Percentiles rank a stretch among this genome's conserved stretches.
These are phyloP conservation scores for Chaetodon trifasciatus DNA, from an alignment of 2,797 vertebrate species.

Conservation along the genomic window DNA sequence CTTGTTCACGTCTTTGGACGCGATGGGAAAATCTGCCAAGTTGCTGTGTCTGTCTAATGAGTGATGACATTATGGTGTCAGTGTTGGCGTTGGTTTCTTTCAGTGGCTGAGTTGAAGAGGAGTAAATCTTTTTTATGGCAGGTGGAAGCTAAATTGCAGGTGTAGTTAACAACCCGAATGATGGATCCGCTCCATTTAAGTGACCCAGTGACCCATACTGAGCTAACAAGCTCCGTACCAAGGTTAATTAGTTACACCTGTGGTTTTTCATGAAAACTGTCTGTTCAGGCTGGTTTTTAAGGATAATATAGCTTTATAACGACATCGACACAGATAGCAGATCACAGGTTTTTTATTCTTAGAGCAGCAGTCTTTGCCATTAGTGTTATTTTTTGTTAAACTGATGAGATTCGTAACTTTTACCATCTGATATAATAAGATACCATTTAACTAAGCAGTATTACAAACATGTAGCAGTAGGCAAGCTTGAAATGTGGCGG, in stretches of 20 bases:
- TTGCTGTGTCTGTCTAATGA: constrained; percentile 1
- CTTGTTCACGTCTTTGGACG: constrained; percentile 61
- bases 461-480: neutral
- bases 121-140: neutral
- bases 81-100: neutral
- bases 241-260: neutral
- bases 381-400: neutral
- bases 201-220: neutral
- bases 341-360: neutral
- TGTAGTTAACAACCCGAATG: neutral
- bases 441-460: neutral
- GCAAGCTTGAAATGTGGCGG: neutral
- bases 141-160: neutral
- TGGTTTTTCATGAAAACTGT: neutral
- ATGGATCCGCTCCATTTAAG: neutral
- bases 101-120: neutral
- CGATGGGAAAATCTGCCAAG: neutral
- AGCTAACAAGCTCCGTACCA: neutral
- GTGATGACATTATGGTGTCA: neutral
- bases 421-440: neutral
- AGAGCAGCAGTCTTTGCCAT: neutral
- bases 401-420: neutral
- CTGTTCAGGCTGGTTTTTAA: too few relatives aligned
- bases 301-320: too few relatives aligned
- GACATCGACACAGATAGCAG: neutral